Evolutionary conservation across 2,888 invertebrate genomes (phyloP), one percentile per base, ranked within the genome.

Genomic region (Synergus gifuensis): DNA sequence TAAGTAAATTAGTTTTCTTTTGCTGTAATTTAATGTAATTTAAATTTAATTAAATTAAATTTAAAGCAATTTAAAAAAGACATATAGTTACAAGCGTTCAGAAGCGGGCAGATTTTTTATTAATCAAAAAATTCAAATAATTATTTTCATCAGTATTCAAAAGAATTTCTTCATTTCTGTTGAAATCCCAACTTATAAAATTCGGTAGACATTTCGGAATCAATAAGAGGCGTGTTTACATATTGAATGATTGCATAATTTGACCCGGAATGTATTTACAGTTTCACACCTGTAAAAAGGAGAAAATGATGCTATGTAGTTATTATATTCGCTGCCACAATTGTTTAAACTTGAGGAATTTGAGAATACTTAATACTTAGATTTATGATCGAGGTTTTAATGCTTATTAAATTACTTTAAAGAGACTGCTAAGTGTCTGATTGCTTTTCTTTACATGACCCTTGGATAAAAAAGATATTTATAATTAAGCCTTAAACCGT

Each of bases 181-280:
- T 69, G 49, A 54, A 69, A 69, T 54, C 7, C 49, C n/a, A 36
- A 73, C 18, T 40, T 73, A 73, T 28, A 73, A 69, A 49, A 58
- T 36, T 73, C 49, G 40, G 54, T 54, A 36, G n/a, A 54, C 54
- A 12, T 73, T 73, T 73, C 73, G 36, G 73, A 73, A 58, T 58
- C 73, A 58, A 40, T 58, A 73, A n/a, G 36, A 54, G 73, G 54
- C n/a, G 73, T 73, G 54, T 73, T 73, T 73, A 73, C 73, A 58
- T 73, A 58, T 54, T 54, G 40, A 58, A 58, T 73, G 40, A 73
- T 73, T 58, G 22, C 73, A 54, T 36, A 73, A 73, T 73, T 40
- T 73, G 54, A 73, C 73, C 73, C 58, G 54, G 73, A 73, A 73
- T 73, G 73, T 40, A 73, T 73, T 73, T 73, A 73, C 73, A 73